Conservation (phyloP, 2,797 vertebrate genomes). For the Catharus ustulatus region DNA sequence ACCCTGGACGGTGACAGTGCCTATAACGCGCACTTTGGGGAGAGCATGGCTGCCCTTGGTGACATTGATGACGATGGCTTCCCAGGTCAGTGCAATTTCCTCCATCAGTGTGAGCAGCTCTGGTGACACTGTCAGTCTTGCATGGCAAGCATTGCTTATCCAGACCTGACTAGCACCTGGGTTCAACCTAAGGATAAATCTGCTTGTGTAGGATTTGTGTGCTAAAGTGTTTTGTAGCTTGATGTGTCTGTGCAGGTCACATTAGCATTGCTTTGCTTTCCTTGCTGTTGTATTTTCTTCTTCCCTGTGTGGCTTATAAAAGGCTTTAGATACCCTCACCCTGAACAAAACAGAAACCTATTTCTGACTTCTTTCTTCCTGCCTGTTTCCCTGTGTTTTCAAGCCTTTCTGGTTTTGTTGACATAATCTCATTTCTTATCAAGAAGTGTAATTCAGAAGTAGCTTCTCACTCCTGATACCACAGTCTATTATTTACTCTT, state of each 20-base stretch:
- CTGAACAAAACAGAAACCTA: background rate
- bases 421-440: background rate
- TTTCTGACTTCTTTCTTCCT: background rate
- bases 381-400: background rate
- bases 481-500: background rate
- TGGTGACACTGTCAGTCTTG: background rate
- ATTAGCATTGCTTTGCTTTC: background rate
- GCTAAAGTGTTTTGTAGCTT: background rate
- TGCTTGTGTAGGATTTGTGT: background rate
- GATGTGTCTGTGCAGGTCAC: background rate
- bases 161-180: background rate
- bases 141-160: background rate
- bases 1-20: constrained; percentile 83
- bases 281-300: background rate
- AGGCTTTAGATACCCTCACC: background rate
- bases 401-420: background rate
- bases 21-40: constrained; percentile 96
- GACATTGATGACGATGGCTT: constrained; percentile 97
- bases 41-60: constrained; percentile 87
- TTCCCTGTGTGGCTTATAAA: background rate
- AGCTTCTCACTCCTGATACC: background rate
- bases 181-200: background rate
- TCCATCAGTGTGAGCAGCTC: background rate
- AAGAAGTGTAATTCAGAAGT: background rate
- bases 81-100: constrained; percentile 81